A percentile compares a stretch with the other conserved stretches of the same genome.
Evolutionary conservation across 37 sponge, comb jelly and placozoan genomes (phyloP).

Genomic region (Eunapius fragilis): DNA sequence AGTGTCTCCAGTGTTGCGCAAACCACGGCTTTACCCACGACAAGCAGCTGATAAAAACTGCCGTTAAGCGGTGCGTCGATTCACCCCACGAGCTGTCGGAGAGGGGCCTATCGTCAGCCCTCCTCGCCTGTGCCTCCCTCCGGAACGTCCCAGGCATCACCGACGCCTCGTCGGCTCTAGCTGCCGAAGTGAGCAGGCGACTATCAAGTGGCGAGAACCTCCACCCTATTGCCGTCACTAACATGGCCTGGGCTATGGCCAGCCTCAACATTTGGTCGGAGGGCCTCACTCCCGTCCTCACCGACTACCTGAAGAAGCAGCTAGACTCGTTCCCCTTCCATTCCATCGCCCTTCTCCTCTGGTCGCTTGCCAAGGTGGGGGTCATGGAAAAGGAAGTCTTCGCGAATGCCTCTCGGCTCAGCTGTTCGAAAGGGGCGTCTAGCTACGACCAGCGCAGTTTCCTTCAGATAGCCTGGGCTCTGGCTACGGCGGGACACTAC

Average conservation of each 20-base stretch:
- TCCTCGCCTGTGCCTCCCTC: not conserved
- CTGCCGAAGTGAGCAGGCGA: not conserved
- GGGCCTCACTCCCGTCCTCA: not conserved
- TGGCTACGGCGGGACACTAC: conserved; percentile 2
- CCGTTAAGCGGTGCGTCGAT: not conserved
- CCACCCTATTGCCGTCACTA: not conserved
- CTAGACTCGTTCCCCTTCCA: not conserved
- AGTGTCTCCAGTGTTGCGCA: not conserved
- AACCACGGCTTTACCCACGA: not conserved
- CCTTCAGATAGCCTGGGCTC: not conserved
- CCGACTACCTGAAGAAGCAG: not conserved
- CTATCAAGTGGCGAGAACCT: not conserved
- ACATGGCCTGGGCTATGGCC: not conserved
- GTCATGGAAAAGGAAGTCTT: not conserved
- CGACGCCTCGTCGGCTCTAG: not conserved
- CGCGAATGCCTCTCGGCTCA: not conserved
- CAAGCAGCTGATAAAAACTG: not conserved
- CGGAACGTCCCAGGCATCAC: not conserved
- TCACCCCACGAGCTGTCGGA: not conserved
- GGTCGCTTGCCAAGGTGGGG: conserved; percentile 4
- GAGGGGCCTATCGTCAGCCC: not conserved
- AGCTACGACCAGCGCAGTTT: not conserved
- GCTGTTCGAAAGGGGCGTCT: not conserved
- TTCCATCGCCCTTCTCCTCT: conserved; percentile 1
- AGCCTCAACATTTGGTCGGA: not conserved